phyloP scores from a whole-genome alignment of 2,113 vertebrate genomes.

The Scortum barcoo region DNA sequence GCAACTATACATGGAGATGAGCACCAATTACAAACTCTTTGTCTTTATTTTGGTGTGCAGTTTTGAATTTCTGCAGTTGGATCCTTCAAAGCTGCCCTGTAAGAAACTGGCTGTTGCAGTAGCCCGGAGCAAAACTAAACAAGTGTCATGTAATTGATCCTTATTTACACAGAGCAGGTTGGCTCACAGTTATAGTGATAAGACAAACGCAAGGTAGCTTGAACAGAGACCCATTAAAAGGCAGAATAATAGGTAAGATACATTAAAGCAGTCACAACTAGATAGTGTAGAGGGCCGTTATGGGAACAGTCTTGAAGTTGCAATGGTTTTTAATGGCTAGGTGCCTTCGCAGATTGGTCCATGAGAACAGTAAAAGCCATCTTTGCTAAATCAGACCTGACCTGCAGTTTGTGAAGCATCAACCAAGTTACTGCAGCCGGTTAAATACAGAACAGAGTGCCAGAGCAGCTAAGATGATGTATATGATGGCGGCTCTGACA shows the following conservation, averaged over 20 bases:
- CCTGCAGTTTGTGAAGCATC: neutral
- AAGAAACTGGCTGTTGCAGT: neutral
- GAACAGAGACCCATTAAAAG: neutral
- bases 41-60: neutral
- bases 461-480: neutral
- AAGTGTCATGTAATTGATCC: neutral
- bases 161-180: neutral
- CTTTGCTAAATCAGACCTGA: neutral
- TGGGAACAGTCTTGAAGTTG: neutral
- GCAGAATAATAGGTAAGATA: neutral
- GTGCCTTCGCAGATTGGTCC: neutral
- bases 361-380: neutral
- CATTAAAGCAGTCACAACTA: neutral
- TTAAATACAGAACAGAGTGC: neutral
- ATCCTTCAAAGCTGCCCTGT: neutral
- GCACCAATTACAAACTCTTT: neutral
- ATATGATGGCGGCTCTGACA: neutral
- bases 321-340: neutral
- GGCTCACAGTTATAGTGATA: neutral
- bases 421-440: neutral
- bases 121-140: neutral
- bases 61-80: neutral
- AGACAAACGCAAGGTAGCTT: neutral
- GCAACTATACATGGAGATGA: neutral
- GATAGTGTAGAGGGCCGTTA: neutral